These are phyloP conservation scores for Scaptomyza polygonia DNA, from an alignment of 2,888 invertebrate genomes.

Conservation along the genomic window DNA sequence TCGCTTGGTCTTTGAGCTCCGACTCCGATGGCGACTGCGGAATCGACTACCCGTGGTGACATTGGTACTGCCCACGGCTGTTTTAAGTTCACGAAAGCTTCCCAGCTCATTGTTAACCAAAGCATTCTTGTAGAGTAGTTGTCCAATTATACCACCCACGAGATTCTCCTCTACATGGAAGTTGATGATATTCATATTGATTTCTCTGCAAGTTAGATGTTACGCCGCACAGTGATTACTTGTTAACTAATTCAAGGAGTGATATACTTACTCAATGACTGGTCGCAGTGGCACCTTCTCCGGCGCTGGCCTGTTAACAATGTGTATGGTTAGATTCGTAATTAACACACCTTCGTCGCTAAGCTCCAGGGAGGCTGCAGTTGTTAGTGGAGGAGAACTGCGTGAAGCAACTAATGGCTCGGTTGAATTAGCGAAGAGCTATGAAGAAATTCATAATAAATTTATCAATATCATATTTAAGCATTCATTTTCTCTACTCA, in stretches of 20 bases:
- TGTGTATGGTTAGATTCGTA: constrained; percentile 93
- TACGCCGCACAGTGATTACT: neutral
- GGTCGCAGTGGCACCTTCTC: constrained; percentile 85
- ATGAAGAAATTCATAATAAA: neutral
- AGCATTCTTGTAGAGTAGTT: constrained; percentile 86
- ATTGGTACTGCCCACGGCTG: constrained; percentile 55
- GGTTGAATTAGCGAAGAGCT: constrained; percentile 82
- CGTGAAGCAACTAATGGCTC: constrained; percentile 72
- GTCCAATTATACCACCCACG: constrained; percentile 90
- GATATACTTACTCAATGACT: constrained; percentile 81
- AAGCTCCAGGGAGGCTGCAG: constrained; percentile 76
- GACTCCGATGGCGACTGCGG: constrained; percentile 70
- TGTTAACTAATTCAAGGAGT: neutral
- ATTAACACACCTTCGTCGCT: constrained; percentile 88
- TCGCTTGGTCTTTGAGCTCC: constrained; percentile 59
- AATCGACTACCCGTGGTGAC: constrained; percentile 71
- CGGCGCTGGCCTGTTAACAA: constrained; percentile 90
- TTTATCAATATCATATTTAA: rapidly evolving
- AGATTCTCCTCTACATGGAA: constrained; percentile 92
- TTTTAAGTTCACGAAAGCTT: constrained; percentile 70
- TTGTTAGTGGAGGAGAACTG: constrained; percentile 73
- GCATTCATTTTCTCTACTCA: constrained; percentile 55
- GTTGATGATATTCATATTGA: constrained; percentile 88
- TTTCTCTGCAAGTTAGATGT: constrained; percentile 85
- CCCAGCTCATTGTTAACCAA: constrained; percentile 79